Conservation (phyloP, 2,113 vertebrate genomes). For the Clupea harengus region DNA sequence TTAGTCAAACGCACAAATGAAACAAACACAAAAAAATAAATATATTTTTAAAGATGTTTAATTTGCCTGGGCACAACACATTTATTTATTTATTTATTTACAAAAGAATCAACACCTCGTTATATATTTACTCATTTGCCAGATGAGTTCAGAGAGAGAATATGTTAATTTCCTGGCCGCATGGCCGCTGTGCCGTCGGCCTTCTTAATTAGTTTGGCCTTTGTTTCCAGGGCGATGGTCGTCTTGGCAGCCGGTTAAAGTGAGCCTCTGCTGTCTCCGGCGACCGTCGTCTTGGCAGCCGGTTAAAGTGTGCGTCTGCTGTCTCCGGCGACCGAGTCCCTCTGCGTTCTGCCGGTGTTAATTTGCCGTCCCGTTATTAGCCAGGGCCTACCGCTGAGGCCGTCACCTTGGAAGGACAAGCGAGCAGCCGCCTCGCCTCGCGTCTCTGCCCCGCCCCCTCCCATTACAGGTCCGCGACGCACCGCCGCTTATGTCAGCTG, state of each 20-base stretch:
- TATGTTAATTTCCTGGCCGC: neutral
- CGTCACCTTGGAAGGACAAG: conserved; percentile 66
- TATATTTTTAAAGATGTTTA: neutral
- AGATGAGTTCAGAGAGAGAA: neutral
- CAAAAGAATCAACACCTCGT: neutral
- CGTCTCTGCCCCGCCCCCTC: neutral
- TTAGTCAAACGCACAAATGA: neutral
- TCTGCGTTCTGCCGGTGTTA: conserved; percentile 58
- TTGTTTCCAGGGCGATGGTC: conserved; percentile 42
- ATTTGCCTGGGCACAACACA: neutral
- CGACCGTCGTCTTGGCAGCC: too few relatives aligned
- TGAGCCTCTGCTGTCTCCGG: neutral
- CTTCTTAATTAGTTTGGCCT: conserved; percentile 49
- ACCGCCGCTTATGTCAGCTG: too few relatives aligned
- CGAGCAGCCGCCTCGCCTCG: neutral
- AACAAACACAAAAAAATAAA: neutral
- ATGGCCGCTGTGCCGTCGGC: conserved; percentile 27
- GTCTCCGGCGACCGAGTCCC: conserved; percentile 39
- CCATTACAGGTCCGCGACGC: too few relatives aligned
- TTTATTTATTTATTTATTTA: neutral
- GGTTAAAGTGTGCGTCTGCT: conserved; percentile 39
- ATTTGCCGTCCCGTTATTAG: conserved; percentile 59
- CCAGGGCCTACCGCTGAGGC: conserved; percentile 58
- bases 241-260: conserved; percentile 42
- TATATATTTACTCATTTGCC: neutral